Conservation (phyloP, 2,113 vertebrate species). For the Bolborhynchus lineola region DNA sequence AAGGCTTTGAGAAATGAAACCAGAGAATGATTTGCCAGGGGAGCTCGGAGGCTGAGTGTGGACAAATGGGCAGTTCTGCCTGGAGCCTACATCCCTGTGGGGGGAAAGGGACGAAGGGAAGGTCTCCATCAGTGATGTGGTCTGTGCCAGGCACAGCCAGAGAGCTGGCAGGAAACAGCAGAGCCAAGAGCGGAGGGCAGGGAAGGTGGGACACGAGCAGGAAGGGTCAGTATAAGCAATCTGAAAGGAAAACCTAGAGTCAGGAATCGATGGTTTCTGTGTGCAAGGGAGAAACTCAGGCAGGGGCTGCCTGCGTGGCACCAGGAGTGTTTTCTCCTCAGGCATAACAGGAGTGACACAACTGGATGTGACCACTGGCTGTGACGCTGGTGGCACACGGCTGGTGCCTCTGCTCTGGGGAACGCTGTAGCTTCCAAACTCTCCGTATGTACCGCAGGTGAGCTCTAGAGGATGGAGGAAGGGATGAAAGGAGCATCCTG, state of each 20-base stretch:
- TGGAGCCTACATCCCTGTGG: fast-evolving
- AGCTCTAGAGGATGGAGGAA: not conserved
- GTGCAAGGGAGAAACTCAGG: not conserved
- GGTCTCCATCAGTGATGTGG: fast-evolving
- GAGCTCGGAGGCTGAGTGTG: fast-evolving
- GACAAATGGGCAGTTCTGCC: not conserved
- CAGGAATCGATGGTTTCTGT: not conserved
- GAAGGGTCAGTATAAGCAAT: not conserved
- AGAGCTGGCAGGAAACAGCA: not conserved
- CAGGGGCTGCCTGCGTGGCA: not conserved
- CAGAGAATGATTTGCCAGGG: not conserved
- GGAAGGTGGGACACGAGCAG: not conserved
- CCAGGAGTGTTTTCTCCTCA: not conserved
- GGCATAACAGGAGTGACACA: not conserved
- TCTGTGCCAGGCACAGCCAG: not conserved
- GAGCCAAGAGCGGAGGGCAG: not conserved
- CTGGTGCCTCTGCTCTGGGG: not conserved
- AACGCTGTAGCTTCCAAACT: not conserved
- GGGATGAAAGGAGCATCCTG: not conserved
- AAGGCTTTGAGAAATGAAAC: not conserved
- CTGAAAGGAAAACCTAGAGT: not conserved
- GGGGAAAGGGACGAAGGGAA: not conserved
- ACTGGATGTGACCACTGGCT: not conserved
- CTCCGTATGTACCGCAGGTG: fast-evolving
- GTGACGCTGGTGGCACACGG: not conserved